Evolutionary conservation across 2,113 vertebrate genomes (phyloP).

Genomic region (Picathartes gymnocephalus): DNA sequence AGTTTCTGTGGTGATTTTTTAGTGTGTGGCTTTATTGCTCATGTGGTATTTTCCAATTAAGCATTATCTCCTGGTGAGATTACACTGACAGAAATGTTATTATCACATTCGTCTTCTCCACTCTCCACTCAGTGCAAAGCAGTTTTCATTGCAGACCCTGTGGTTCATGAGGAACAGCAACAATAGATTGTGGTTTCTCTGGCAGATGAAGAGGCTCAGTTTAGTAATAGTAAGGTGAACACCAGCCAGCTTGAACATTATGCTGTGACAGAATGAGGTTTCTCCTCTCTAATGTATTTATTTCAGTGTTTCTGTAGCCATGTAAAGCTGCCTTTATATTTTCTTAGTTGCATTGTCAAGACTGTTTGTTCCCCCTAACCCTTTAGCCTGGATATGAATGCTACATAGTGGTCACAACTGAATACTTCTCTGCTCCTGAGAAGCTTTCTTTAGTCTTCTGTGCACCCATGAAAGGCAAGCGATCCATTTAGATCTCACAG

Average conservation of each 20-base stretch:
- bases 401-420: neutral
- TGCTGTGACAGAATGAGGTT: neutral
- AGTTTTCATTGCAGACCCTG: neutral
- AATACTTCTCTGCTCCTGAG: neutral
- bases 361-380: rapidly evolving
- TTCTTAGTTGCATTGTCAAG: neutral
- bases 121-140: neutral
- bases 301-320: neutral
- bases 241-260: neutral
- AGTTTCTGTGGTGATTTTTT: neutral
- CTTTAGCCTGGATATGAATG: neutral
- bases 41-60: neutral
- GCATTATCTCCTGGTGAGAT: neutral
- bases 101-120: neutral
- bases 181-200: neutral
- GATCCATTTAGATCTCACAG: neutral
- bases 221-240: neutral
- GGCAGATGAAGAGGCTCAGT: neutral
- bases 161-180: neutral
- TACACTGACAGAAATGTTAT: neutral
- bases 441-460: neutral
- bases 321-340: neutral
- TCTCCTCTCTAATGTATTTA: neutral
- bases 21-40: neutral
- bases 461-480: neutral